Evolutionary conservation across 2,888 invertebrate genomes (phyloP).

Genomic region (Tortrix viridana): DNA sequence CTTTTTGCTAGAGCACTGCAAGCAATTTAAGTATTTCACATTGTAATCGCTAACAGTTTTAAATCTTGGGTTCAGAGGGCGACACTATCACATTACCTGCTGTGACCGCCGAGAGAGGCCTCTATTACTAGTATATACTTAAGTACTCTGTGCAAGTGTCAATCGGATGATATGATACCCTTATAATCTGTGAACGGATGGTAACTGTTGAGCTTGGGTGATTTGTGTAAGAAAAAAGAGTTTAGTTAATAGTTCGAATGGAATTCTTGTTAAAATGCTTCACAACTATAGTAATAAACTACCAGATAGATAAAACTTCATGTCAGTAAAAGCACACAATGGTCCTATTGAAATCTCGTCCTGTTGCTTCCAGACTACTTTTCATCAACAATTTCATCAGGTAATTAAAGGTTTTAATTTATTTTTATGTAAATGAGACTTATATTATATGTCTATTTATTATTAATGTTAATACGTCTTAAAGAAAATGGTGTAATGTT

Average conservation of each 20-base stretch:
- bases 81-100: too few species aligned
- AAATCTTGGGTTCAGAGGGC: too few species aligned
- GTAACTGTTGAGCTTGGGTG: background rate
- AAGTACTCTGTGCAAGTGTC: too few species aligned
- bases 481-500: conserved; percentile 3
- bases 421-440: too few species aligned
- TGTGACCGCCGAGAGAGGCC: too few species aligned
- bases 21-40: too few species aligned
- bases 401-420: conserved; percentile 44
- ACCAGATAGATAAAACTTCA: conserved; percentile 28
- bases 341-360: conserved; percentile 55
- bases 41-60: too few species aligned
- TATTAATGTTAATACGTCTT: background rate
- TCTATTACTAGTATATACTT: too few species aligned
- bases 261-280: conserved; percentile 39
- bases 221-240: background rate
- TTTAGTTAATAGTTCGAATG: conserved; percentile 18
- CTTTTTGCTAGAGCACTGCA: too few species aligned
- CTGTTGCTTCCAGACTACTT: conserved; percentile 48
- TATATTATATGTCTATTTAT: too few species aligned
- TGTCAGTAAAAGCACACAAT: conserved; percentile 47
- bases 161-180: too few species aligned
- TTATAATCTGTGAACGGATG: too few species aligned
- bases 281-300: conserved; percentile 23
- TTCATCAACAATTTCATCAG: conserved; percentile 50